These are phyloP conservation scores for Aspidiotus rigidus DNA, from an alignment of 2,888 invertebrate species.

Conservation along the genomic window DNA sequence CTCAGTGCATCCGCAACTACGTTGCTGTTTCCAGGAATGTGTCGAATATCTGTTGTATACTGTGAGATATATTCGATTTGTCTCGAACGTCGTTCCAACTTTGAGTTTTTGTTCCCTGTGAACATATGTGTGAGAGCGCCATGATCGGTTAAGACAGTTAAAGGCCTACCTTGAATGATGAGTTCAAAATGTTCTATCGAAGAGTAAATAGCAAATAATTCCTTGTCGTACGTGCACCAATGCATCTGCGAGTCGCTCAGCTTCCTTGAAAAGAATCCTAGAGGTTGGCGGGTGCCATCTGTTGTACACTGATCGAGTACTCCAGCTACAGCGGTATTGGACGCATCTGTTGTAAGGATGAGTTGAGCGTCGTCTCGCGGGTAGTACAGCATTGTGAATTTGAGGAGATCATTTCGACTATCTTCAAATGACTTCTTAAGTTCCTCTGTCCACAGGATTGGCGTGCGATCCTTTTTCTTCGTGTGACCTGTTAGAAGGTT, in stretches of 20 bases:
- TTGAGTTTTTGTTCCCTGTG: background rate
- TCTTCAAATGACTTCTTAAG: background rate
- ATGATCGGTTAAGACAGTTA: too few species aligned
- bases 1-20: constrained; percentile 33
- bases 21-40: constrained; percentile 25
- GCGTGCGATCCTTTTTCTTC: constrained; percentile 1
- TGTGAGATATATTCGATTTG: too few species aligned
- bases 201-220: too few species aligned
- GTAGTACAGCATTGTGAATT: constrained; percentile 4
- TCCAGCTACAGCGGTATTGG: background rate
- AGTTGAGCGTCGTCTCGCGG: too few species aligned
- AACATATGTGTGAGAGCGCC: constrained; percentile 24
- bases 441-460: background rate
- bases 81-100: background rate
- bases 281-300: too few species aligned
- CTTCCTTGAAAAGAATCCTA: too few species aligned
- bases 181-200: too few species aligned
- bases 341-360: too few species aligned
- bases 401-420: background rate
- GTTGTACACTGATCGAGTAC: constrained; percentile 1
- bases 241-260: too few species aligned
- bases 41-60: constrained; percentile 22
- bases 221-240: too few species aligned
- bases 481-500: constrained; percentile 6
- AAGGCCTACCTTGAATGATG: too few species aligned